Evolutionary conservation across 2,888 invertebrate genomes (phyloP), one percentile per base, ranked within the genome.

Genomic region (Hydrotaea cyrtoneurina): DNA sequence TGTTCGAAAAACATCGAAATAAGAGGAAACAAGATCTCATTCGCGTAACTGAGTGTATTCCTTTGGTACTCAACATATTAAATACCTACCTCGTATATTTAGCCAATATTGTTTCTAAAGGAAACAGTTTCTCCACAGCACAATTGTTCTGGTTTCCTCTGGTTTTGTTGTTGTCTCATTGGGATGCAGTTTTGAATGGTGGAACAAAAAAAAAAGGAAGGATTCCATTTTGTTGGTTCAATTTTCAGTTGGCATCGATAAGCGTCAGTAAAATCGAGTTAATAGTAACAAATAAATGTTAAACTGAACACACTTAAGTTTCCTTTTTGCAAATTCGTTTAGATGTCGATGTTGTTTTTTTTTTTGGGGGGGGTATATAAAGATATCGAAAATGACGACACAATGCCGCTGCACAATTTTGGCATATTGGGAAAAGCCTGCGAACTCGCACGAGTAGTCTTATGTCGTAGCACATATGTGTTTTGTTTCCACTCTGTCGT

Each of bases 281-380:
- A 92, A 92, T 92, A 90, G 91, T 90, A 91, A 91, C 92, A 92
- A 92, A 92, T 92, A 92, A 92, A 92, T 91, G 91, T 91, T 82
- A 82, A 90, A 90, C 91, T 91, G 91, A 91, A 91, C 91, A 91
- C 90, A 90, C 86, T 80, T 84, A 86, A 83, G 69, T 86, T 80
- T 81, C 85, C 69, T 36, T 73, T 72, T 69, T 78, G 80, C 80
- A 83, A 80, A 72, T 78, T 84, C 80, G 81, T 84, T 78, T 64
- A 46, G 69, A 69, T 69, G 69, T 62, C 23, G 26, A 69, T 31
- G 74, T 80, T 62, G 21, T 62, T 26, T 26, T 15, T 43, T 77
- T 50, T 50, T 71, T 17, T 26, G 78, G 57, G 62, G 31, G 69
- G 78, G 86, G 86, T 87, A 89, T 91, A 91, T 91, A 90, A 91